phyloP scores from a whole-genome alignment of 2,888 invertebrate species.

The Carpatolechia fugitivella region DNA sequence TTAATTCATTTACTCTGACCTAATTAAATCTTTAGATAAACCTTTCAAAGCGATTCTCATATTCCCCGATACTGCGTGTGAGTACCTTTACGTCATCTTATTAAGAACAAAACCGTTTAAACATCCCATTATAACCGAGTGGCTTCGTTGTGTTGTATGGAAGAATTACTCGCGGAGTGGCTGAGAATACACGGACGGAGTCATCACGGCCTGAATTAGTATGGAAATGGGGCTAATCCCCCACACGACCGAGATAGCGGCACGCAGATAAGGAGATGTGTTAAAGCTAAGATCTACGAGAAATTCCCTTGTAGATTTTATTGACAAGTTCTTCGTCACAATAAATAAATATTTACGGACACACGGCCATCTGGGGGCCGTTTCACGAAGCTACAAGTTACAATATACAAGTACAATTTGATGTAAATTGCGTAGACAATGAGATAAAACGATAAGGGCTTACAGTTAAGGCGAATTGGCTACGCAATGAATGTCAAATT shows the following conservation, averaged over 20 bases:
- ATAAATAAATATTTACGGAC: no score
- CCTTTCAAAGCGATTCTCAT: no score
- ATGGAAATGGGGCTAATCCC: slow-evolving; percentile 8
- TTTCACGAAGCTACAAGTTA: no score
- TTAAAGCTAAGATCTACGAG: background rate
- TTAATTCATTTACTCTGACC: no score
- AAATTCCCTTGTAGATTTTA: background rate
- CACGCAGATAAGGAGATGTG: background rate
- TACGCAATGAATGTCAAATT: no score
- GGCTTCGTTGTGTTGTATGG: background rate
- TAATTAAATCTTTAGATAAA: no score
- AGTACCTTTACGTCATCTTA: background rate
- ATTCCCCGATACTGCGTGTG: background rate
- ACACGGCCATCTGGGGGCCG: no score
- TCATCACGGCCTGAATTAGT: background rate
- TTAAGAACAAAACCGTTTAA: background rate
- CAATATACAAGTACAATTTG: no score
- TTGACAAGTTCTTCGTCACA: no score
- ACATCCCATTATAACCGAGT: background rate
- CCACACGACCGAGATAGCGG: background rate
- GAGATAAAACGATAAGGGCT: no score
- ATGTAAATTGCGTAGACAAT: no score
- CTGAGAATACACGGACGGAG: background rate
- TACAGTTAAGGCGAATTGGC: no score
- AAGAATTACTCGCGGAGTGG: background rate